Conservation (phyloP, 2,888 invertebrate species). For the Pterostichus niger region DNA sequence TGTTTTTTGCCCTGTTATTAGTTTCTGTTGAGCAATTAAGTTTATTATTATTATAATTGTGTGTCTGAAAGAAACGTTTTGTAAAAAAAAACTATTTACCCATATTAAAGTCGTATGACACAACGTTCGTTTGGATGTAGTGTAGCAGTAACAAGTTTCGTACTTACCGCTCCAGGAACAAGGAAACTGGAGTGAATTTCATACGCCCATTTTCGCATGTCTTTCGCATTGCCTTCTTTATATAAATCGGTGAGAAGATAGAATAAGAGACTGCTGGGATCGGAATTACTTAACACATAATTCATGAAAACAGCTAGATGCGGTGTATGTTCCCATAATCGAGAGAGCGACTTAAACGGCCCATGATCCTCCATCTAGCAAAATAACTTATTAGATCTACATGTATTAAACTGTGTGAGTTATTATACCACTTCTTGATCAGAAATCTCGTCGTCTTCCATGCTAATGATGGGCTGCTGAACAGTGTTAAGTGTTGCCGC, state of each 20-base stretch:
- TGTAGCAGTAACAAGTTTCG: background rate
- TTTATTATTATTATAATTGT: too few species aligned
- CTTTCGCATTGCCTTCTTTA: constrained; percentile 90
- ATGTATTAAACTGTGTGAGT: background rate
- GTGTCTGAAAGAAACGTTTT: too few species aligned
- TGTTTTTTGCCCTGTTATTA: too few species aligned
- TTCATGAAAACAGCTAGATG: constrained; percentile 97
- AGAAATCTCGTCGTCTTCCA: constrained; percentile 97
- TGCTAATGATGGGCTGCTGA: constrained; percentile 93
- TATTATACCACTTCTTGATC: constrained; percentile 88
- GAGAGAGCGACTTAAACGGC: constrained; percentile 91
- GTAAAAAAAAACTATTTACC: too few species aligned
- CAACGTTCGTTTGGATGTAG: too few species aligned
- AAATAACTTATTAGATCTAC: too few species aligned
- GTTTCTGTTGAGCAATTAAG: too few species aligned
- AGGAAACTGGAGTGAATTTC: constrained; percentile 98
- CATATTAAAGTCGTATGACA: too few species aligned
- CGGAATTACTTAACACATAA: constrained; percentile 90
- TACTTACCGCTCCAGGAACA: constrained; percentile 90
- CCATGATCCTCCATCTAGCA: constrained; percentile 88
- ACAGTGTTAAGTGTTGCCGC: constrained; percentile 76
- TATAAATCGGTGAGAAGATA: constrained; percentile 95
- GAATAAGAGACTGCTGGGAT: constrained; percentile 84
- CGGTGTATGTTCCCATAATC: constrained; percentile 91
- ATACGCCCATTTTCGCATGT: constrained; percentile 99